Conservation (phyloP, 2,797 vertebrate genomes). For the Lepilemur septentrionalis region DNA sequence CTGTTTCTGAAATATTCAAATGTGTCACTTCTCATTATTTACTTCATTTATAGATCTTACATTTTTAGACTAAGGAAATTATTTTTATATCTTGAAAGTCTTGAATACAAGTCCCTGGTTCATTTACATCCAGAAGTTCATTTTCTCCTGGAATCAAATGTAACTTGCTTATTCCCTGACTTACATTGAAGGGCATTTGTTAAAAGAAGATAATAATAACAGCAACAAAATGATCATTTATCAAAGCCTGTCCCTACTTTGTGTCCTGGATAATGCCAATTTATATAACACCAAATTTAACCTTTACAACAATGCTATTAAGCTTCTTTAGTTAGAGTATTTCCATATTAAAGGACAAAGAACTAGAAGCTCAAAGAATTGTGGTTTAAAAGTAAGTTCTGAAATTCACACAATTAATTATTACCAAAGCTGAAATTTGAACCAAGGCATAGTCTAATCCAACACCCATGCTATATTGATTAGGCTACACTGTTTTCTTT, state of each 20-base stretch:
- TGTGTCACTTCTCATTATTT: not conserved
- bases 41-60: not conserved
- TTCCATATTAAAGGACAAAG: not conserved
- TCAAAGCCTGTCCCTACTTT: not conserved
- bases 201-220: not conserved
- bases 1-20: not conserved
- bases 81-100: not conserved
- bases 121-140: not conserved
- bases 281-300: not conserved
- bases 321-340: not conserved
- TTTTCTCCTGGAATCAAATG: not conserved
- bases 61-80: not conserved
- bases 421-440: not conserved
- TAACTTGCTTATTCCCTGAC: not conserved
- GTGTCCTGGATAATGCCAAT: not conserved
- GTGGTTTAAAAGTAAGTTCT: conserved; percentile 11
- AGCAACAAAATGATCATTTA: not conserved
- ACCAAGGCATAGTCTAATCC: not conserved
- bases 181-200: not conserved
- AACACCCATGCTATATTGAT: not conserved
- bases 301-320: not conserved
- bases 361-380: not conserved
- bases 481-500: not conserved
- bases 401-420: not conserved
- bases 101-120: not conserved